Percentiles rank a stretch among this genome's conserved stretches.
These are phyloP conservation scores for Oryzias dopingdopingensis DNA, from an alignment of 2,797 vertebrate species.

Conservation along the genomic window DNA sequence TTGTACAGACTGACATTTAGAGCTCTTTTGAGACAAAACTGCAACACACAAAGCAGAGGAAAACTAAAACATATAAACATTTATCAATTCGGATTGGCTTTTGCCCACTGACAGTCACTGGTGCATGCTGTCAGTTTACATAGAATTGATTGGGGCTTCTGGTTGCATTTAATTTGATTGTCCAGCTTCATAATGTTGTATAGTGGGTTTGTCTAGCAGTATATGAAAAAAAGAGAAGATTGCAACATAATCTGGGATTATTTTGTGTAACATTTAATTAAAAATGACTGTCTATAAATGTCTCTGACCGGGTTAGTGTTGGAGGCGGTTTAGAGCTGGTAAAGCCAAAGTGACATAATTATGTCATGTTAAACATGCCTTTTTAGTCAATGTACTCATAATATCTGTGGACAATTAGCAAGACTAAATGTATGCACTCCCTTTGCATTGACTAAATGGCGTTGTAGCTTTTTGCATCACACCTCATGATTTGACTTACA, in stretches of 20 bases:
- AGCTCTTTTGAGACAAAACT: not conserved
- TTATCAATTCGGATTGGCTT: conserved; percentile 2
- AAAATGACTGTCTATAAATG: not conserved
- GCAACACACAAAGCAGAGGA: not conserved
- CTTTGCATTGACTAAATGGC: too few relatives aligned
- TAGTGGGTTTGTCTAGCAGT: not conserved
- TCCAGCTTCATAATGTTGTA: not conserved
- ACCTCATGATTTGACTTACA: too few relatives aligned
- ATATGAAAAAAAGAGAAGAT: not conserved
- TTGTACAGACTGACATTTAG: not conserved
- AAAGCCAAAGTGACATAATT: too few relatives aligned
- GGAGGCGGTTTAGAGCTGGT: not conserved
- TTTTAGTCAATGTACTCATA: too few relatives aligned
- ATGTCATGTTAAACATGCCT: too few relatives aligned
- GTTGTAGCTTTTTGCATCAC: too few relatives aligned
- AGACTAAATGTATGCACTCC: too few relatives aligned
- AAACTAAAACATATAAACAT: conserved; percentile 3
- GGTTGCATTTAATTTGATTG: conserved; percentile 7
- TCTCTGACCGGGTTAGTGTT: not conserved
- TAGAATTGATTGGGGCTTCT: conserved; percentile 12
- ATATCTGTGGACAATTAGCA: too few relatives aligned
- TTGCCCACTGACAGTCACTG: conserved; percentile 10
- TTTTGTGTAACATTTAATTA: not conserved
- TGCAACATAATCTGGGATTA: not conserved
- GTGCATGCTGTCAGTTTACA: conserved; percentile 13